Conservation (phyloP, 1,140 invertebrate species). For the Drosophila arizonae region DNA sequence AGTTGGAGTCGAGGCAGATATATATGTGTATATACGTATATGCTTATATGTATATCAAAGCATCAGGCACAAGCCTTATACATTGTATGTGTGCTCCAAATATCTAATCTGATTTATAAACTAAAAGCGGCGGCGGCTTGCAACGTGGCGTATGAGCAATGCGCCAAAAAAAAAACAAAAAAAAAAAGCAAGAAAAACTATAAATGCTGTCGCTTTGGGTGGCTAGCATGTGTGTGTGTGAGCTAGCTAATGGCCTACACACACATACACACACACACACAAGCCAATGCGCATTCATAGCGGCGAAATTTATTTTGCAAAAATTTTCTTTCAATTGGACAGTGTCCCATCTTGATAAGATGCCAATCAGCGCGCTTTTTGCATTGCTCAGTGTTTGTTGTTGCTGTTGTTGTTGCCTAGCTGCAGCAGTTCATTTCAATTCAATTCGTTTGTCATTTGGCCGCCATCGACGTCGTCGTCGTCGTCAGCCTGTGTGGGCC, state of each 20-base stretch:
- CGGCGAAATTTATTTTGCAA: slow-evolving; percentile 76
- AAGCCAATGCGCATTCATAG: slow-evolving; percentile 34
- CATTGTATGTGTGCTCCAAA: slow-evolving; percentile 47
- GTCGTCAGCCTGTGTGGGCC: slow-evolving; percentile 58
- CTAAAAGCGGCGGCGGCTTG: slow-evolving; percentile 38
- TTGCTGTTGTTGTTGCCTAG: slow-evolving; percentile 18
- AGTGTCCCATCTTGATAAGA: slow-evolving; percentile 81
- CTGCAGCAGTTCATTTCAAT: slow-evolving; percentile 75
- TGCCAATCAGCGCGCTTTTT: slow-evolving; percentile 78
- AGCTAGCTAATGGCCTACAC: slow-evolving; percentile 33
- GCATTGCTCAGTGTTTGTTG: slow-evolving; percentile 46
- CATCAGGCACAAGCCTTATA: slow-evolving; percentile 28
- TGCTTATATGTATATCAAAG: slow-evolving; percentile 60
- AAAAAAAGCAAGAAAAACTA: slow-evolving; percentile 12
- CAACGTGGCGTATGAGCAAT: slow-evolving; percentile 55
- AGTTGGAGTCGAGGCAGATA: slow-evolving; percentile 15
- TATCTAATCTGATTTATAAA: slow-evolving; percentile 70
- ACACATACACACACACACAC: slow-evolving; percentile 31
- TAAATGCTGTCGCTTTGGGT: slow-evolving; percentile 61
- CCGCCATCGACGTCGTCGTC: slow-evolving; percentile 20
- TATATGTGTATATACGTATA: slow-evolving; percentile 46
- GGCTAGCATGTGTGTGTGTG: slow-evolving; percentile 24
- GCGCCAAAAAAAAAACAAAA: slow-evolving; percentile 46
- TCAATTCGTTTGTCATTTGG: slow-evolving; percentile 79
- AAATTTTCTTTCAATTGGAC: slow-evolving; percentile 80